These are phyloP conservation scores for Tetraneura akinire DNA, from an alignment of 1,140 invertebrate species.

Conservation along the genomic window DNA sequence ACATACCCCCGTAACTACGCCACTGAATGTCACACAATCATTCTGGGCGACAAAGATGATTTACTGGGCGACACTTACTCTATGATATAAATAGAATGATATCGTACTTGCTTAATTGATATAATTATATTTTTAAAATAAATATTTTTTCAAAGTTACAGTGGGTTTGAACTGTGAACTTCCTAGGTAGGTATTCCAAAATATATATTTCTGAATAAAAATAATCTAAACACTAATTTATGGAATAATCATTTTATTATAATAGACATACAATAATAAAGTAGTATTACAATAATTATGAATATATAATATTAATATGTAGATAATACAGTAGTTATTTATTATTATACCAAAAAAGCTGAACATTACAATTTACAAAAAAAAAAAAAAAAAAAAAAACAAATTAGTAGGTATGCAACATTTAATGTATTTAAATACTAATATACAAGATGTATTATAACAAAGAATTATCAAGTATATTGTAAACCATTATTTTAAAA, in stretches of 20 bases:
- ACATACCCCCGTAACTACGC: no score
- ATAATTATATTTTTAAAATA: no score
- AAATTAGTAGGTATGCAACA: no score
- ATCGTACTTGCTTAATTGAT: no score
- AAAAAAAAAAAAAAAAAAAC: background rate
- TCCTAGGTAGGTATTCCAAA: no score
- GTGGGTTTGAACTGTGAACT: no score
- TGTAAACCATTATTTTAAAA: background rate
- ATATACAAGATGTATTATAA: constrained; percentile 5
- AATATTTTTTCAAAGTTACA: no score
- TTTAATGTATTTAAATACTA: constrained; percentile 11
- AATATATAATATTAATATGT: constrained; percentile 38
- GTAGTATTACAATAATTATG: constrained; percentile 36
- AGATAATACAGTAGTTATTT: constrained; percentile 21
- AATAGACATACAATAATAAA: constrained; percentile 31
- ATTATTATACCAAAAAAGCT: constrained; percentile 29
- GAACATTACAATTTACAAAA: constrained; percentile 29
- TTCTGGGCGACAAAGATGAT: no score
- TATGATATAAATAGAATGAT: no score
- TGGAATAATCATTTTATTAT: constrained; percentile 42
- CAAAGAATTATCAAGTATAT: constrained; percentile 3
- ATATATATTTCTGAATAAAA: no score
- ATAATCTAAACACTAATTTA: background rate
- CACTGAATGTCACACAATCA: no score
- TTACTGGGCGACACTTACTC: no score